phyloP scores from a whole-genome alignment of 2,113 vertebrate species.

The Ahaetulla prasina region DNA sequence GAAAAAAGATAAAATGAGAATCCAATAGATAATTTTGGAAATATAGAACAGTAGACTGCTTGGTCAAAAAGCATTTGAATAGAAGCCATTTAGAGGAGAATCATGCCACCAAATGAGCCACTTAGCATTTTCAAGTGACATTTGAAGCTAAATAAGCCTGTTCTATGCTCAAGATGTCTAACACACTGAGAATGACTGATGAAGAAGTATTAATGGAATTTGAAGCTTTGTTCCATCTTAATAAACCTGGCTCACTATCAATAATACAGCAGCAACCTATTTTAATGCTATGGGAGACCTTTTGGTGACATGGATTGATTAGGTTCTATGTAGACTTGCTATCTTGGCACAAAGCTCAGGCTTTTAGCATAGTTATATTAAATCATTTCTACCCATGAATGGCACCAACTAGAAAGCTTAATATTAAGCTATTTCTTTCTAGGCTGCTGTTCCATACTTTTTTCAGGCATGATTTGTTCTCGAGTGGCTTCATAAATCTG shows the following conservation, averaged over 20 bases:
- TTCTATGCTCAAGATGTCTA: background rate
- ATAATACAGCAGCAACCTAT: background rate
- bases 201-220: slow-evolving; percentile 15
- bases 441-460: background rate
- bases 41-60: background rate
- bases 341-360: background rate
- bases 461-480: background rate
- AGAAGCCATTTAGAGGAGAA: background rate
- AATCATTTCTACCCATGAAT: background rate
- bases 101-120: slow-evolving; percentile 5
- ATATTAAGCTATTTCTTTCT: background rate
- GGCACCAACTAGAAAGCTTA: background rate
- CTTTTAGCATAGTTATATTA: background rate
- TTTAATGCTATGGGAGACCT: background rate
- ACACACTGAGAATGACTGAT: background rate
- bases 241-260: slow-evolving; percentile 5
- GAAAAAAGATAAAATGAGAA: background rate
- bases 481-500: background rate
- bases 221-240: slow-evolving; percentile 1
- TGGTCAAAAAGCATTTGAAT: background rate
- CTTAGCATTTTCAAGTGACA: slow-evolving; percentile 9
- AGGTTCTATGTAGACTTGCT: background rate
- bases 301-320: background rate
- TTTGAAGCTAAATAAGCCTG: slow-evolving; percentile 9
- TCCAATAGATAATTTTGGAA: background rate